Evolutionary conservation across 2,797 vertebrate species (phyloP).

Genomic region (Urocyon cinereoargenteus): DNA sequence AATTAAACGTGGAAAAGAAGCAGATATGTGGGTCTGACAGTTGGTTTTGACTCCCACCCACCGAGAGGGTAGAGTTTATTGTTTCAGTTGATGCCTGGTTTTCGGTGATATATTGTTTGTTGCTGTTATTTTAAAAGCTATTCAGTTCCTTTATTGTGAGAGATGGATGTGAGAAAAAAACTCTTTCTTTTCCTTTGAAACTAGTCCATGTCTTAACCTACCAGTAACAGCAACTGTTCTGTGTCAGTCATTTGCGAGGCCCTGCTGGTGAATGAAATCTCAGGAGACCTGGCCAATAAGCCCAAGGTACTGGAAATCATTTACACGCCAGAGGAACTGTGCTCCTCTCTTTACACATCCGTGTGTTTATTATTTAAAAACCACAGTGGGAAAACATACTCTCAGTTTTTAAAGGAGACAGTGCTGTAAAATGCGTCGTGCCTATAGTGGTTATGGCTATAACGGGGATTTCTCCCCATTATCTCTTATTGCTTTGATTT

Average conservation of each 20-base stretch:
- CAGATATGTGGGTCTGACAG: constrained; percentile 76
- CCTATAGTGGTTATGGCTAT: not conserved
- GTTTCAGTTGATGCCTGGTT: constrained; percentile 78
- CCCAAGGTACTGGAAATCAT: not conserved
- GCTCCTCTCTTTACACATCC: not conserved
- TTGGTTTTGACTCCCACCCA: constrained; percentile 80
- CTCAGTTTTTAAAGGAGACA: constrained; percentile 23
- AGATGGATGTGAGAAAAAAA: constrained; percentile 60
- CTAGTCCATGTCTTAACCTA: constrained; percentile 41
- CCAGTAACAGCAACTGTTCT: constrained; percentile 59
- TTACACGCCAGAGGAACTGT: not conserved
- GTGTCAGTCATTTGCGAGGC: constrained; percentile 64
- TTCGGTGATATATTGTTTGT: constrained; percentile 81
- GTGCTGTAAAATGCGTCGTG: not conserved
- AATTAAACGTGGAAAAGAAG: constrained; percentile 79
- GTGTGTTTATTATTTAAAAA: constrained; percentile 48
- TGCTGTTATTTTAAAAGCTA: constrained; percentile 81
- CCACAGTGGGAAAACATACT: not conserved
- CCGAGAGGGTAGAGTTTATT: constrained; percentile 78
- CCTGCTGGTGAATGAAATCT: constrained; percentile 61
- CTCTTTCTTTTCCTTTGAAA: constrained; percentile 69
- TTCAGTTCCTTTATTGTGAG: constrained; percentile 76
- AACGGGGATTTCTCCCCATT: constrained; percentile 5
- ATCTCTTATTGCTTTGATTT: constrained; percentile 31
- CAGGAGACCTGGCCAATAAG: not conserved